Evolutionary conservation across 2,113 vertebrate species (phyloP).

Genomic region (Nothobranchius kuhntae): DNA sequence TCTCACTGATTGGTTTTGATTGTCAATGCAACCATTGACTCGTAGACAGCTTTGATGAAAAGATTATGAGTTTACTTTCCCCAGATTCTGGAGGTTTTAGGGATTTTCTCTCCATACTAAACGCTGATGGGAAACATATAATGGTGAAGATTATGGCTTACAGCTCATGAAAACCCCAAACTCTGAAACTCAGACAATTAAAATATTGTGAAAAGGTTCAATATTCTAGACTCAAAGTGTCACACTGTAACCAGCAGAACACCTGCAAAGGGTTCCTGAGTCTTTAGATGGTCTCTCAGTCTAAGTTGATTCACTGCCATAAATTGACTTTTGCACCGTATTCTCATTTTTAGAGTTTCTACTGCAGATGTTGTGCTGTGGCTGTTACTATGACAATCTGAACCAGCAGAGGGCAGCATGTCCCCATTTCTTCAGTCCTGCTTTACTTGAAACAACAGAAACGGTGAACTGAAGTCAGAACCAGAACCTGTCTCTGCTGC

Average conservation of each 20-base stretch:
- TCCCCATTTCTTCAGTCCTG: slow-evolving; percentile 13
- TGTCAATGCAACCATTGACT: neutral
- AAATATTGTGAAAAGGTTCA: too few species aligned
- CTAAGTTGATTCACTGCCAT: too few species aligned
- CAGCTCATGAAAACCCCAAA: too few species aligned
- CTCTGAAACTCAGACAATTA: too few species aligned
- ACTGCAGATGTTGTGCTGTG: neutral
- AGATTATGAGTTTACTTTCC: neutral
- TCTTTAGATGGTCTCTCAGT: too few species aligned
- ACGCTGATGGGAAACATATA: too few species aligned
- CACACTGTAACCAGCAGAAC: too few species aligned
- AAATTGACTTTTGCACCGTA: too few species aligned
- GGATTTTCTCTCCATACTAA: neutral
- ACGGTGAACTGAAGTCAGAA: neutral
- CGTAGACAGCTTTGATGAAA: slow-evolving; percentile 7
- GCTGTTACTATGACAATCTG: slow-evolving; percentile 18
- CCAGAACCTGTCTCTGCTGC: slow-evolving; percentile 17
- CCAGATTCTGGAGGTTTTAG: neutral
- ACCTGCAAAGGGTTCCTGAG: too few species aligned
- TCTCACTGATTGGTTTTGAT: slow-evolving; percentile 16
- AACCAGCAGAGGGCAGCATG: slow-evolving; percentile 73
- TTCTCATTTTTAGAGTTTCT: too few species aligned
- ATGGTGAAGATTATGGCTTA: too few species aligned
- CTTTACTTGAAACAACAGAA: neutral
- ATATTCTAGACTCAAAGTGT: too few species aligned